Conservation (phyloP, 2,888 invertebrate species). For the Clistopyga incitator region DNA sequence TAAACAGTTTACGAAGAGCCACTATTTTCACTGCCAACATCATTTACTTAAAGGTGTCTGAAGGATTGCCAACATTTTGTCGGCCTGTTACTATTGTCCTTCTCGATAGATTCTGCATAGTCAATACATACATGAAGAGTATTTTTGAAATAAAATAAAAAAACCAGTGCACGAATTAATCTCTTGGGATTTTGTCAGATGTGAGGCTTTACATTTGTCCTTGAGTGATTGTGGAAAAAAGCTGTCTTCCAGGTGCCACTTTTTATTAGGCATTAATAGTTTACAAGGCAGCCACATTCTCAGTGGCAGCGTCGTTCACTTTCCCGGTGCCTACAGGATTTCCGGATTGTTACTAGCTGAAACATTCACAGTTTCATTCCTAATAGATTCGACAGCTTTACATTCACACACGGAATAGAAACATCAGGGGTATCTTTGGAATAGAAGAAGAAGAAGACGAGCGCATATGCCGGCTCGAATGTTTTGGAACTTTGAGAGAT, state of each 20-base stretch:
- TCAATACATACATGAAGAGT: not conserved
- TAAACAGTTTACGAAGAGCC: not conserved
- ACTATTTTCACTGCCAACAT: not conserved
- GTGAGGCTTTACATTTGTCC: constrained; percentile 68
- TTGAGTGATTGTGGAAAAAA: constrained; percentile 80
- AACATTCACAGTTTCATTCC: not conserved
- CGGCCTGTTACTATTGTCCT: not conserved
- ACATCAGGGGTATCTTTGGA: constrained; percentile 8
- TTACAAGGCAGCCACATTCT: not conserved
- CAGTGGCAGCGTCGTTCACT: not conserved
- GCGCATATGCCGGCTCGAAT: constrained; percentile 46
- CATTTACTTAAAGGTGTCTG: not conserved
- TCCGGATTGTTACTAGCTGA: not conserved
- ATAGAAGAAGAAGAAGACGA: constrained; percentile 22
- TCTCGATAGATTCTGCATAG: not conserved
- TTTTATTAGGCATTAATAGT: not conserved
- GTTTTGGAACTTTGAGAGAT: constrained; percentile 52
- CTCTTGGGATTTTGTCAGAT: too few species aligned
- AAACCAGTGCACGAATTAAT: too few species aligned
- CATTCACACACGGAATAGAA: not conserved
- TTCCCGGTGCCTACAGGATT: not conserved
- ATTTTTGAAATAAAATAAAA: too few species aligned
- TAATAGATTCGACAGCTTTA: constrained; percentile 4
- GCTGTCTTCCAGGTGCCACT: constrained; percentile 4
- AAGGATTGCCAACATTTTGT: not conserved